Evolutionary conservation across 2,888 invertebrate genomes (phyloP).

Genomic region (Rotaria sp.): DNA sequence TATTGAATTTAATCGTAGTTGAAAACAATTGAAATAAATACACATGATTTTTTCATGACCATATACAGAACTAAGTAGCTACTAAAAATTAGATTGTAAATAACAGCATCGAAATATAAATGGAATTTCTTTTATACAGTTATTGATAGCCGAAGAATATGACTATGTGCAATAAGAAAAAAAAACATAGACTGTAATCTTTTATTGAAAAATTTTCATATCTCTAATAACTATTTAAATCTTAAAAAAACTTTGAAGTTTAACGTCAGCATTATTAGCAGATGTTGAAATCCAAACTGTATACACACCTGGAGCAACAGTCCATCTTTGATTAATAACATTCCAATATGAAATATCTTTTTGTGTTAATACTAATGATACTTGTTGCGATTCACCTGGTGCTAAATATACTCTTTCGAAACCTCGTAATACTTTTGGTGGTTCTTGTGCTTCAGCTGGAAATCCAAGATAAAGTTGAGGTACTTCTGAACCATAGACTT

Average conservation of each 20-base stretch:
- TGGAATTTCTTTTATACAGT: too few species aligned
- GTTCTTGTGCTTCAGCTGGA: neutral
- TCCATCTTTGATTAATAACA: constrained; percentile 18
- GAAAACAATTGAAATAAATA: too few species aligned
- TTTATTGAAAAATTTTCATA: too few species aligned
- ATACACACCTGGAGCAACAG: neutral
- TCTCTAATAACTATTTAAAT: neutral
- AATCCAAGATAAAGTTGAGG: neutral
- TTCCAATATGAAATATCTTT: constrained; percentile 27
- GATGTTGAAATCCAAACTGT: constrained; percentile 1
- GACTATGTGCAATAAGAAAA: too few species aligned
- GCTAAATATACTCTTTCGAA: constrained; percentile 6
- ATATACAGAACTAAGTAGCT: too few species aligned
- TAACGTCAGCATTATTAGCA: neutral
- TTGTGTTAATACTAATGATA: neutral
- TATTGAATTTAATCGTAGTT: too few species aligned
- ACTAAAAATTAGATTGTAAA: too few species aligned
- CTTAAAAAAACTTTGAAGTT: neutral
- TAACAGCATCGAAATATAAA: too few species aligned
- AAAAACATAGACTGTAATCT: too few species aligned
- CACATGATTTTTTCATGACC: too few species aligned
- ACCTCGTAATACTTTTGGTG: constrained; percentile 22
- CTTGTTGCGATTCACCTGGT: neutral
- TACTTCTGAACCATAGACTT: neutral
- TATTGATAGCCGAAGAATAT: too few species aligned